Evolutionary conservation across 2,113 vertebrate species (phyloP).

Genomic region (Tragulus kanchil): DNA sequence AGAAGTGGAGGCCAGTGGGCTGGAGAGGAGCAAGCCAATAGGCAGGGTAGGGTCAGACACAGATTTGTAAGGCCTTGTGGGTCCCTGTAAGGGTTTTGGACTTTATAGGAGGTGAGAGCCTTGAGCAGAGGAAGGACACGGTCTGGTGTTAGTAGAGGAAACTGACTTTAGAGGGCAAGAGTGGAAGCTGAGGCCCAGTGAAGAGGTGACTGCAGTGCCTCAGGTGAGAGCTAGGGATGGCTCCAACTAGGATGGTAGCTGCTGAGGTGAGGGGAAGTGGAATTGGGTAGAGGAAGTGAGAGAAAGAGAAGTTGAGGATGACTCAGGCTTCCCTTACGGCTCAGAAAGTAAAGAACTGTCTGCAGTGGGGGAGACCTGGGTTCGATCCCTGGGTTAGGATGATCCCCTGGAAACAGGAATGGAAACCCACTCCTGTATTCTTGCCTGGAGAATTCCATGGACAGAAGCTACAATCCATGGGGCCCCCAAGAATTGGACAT

Average conservation of each 20-base stretch:
- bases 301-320: not conserved
- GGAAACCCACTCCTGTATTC: too few relatives aligned
- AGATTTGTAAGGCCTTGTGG: not conserved
- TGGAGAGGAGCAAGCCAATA: not conserved
- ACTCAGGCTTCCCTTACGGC: too few relatives aligned
- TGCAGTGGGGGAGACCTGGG: too few relatives aligned
- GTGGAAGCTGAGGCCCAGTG: not conserved
- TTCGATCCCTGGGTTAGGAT: too few relatives aligned
- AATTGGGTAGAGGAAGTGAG: not conserved
- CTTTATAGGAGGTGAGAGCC: not conserved
- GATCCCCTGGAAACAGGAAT: too few relatives aligned
- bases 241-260: not conserved
- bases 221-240: not conserved
- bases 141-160: not conserved
- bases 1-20: not conserved
- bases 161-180: not conserved
- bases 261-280: not conserved
- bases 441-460: too few relatives aligned
- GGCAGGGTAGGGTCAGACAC: too few relatives aligned
- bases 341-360: too few relatives aligned
- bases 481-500: too few relatives aligned
- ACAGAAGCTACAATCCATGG: too few relatives aligned
- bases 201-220: not conserved
- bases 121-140: not conserved
- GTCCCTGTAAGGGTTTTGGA: too few relatives aligned